Conservation (phyloP, 2,888 invertebrate species). For the Platerodrilus igneus region DNA sequence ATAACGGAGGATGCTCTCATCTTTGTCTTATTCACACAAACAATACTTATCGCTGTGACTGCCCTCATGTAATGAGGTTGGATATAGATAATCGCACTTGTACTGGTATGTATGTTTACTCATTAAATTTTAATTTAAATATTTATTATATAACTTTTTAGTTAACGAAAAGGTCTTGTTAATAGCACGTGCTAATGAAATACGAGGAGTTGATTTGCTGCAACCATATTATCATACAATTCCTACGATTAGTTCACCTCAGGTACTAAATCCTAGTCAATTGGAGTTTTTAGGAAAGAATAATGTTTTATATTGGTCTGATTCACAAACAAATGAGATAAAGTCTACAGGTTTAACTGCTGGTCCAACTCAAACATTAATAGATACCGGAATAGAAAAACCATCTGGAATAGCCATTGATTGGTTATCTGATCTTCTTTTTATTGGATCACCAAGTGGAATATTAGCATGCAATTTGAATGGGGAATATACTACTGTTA, state of each 20-base stretch:
- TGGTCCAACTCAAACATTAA: conserved; percentile 65
- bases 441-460: conserved; percentile 59
- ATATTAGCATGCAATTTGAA: conserved; percentile 68
- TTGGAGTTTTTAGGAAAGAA: conserved; percentile 65
- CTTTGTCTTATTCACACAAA: conserved; percentile 70
- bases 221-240: conserved; percentile 74
- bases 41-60: conserved; percentile 66
- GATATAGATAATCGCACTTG: conserved; percentile 62
- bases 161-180: conserved; percentile 76
- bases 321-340: conserved; percentile 70
- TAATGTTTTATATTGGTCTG: conserved; percentile 73
- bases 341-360: conserved; percentile 63
- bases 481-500: conserved; percentile 62
- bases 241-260: conserved; percentile 71
- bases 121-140: background rate
- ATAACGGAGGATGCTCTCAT: conserved; percentile 70
- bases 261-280: conserved; percentile 65
- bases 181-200: conserved; percentile 69
- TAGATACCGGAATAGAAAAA: conserved; percentile 63
- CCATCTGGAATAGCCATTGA: conserved; percentile 76
- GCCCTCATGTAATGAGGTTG: conserved; percentile 82
- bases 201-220: conserved; percentile 76
- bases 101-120: conserved; percentile 50
- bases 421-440: conserved; percentile 73
- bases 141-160: conserved; percentile 40